These are phyloP conservation scores for Dipodomys merriami DNA, from an alignment of 2,113 vertebrate genomes.

Conservation along the genomic window DNA sequence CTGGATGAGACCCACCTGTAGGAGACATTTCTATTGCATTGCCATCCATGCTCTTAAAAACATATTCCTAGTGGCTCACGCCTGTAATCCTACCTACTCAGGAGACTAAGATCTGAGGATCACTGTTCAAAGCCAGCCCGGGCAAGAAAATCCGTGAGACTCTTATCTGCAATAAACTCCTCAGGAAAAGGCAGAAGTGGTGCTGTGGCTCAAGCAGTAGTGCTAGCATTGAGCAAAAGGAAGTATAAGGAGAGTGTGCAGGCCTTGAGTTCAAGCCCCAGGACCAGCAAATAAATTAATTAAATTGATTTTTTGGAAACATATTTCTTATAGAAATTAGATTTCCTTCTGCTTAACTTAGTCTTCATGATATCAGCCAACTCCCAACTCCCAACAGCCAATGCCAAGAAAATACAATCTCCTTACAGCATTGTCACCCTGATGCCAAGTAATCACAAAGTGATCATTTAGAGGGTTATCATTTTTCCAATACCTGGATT, in stretches of 20 bases:
- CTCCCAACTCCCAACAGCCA: not conserved
- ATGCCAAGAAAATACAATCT: not conserved
- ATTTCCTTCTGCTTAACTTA: not conserved
- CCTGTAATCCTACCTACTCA: too few species aligned
- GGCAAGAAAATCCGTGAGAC: too few species aligned
- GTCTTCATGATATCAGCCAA: not conserved
- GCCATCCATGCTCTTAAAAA: not conserved
- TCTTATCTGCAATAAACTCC: too few species aligned
- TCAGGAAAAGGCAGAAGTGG: too few species aligned
- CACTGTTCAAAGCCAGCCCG: too few species aligned
- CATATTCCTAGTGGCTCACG: not conserved
- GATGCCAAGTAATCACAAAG: conserved; percentile 25
- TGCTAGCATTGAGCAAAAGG: too few species aligned
- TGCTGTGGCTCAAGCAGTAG: too few species aligned
- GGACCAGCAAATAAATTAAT: too few species aligned
- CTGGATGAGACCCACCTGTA: not conserved
- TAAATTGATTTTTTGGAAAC: too few species aligned
- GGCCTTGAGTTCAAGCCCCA: too few species aligned
- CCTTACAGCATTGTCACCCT: not conserved
- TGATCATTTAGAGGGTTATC: not conserved
- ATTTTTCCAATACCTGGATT: not conserved
- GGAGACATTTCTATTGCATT: not conserved
- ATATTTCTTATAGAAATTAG: not conserved
- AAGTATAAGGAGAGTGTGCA: too few species aligned
- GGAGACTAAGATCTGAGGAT: too few species aligned